Conservation (phyloP, 2,888 invertebrate genomes). For the Reticulitermes lucifugus region DNA sequence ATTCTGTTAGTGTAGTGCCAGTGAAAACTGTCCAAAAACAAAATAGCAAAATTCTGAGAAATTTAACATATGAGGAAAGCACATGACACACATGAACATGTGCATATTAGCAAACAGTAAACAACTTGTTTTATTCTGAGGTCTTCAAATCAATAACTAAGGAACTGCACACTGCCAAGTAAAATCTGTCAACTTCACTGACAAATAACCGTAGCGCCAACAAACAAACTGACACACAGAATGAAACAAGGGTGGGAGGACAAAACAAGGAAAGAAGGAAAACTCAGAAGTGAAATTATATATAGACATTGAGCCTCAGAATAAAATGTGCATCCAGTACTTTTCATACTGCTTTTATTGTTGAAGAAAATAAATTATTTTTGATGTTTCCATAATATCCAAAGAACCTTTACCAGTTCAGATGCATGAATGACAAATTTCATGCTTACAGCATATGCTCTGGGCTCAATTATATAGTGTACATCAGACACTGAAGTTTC, state of each 20-base stretch:
- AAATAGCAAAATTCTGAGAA: too few species aligned
- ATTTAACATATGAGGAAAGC: too few species aligned
- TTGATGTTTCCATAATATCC: not conserved
- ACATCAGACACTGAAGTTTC: not conserved
- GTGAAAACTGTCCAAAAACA: too few species aligned
- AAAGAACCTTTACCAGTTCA: not conserved
- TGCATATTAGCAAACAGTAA: too few species aligned
- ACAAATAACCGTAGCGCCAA: too few species aligned
- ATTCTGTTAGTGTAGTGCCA: too few species aligned
- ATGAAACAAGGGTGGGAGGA: not conserved
- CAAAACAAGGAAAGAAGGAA: not conserved
- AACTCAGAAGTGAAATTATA: not conserved
- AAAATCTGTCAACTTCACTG: too few species aligned
- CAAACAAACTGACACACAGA: too few species aligned
- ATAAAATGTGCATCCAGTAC: not conserved
- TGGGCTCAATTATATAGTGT: not conserved
- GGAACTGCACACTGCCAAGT: too few species aligned
- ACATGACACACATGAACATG: too few species aligned
- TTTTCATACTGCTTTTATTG: not conserved
- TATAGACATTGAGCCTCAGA: not conserved
- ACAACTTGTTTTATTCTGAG: too few species aligned
- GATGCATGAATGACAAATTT: not conserved
- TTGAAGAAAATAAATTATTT: conserved; percentile 1
- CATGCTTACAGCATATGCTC: not conserved
- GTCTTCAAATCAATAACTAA: too few species aligned